Base-by-base conservation (phyloP, 2,888 invertebrate genomes). In the Callimorpha dominula region DNA sequence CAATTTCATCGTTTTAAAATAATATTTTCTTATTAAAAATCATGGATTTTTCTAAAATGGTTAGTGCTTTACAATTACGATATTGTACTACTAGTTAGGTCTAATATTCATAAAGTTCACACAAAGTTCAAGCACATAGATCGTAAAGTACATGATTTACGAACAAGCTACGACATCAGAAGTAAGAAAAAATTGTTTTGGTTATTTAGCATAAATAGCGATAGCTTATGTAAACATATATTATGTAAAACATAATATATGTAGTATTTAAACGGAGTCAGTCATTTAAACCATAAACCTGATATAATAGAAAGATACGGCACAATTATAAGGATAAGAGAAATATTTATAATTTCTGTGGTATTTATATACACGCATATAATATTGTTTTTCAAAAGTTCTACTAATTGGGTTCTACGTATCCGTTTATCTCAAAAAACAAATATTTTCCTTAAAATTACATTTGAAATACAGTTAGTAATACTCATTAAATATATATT, bases 401-500 rank as follows among this genome's bases (percentile, higher is more conserved):
- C 62, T 14, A 72, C 68, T 72, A 72, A 72, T 72, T 72, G 54
- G 42, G 46, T 46, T 57, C 15, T 20, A 46, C 49, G 42, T 67
- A 72, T 52, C 17, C 50, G 6, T 62, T 60, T 71, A 67, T 67
- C 62, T 67, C 67, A 66, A 71, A 72, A 72, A 68, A 71, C 52
- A 72, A 63, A 54, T 74, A 50, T 79, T 75, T 60, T 83, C 79
- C 79, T 82, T 40, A 20, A 74, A 83, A 75, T 74, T 65, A 70
- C 65, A 71, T 73, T 57, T 64, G 42, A 71, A 81, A 71, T 65
- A 70, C 70, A 31, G 40, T 54, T 62, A 69, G 73, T 50, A 75
- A 79, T 14, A 75, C 62, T 81, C 66, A 81, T 83, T 83, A 83
- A 80, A 77, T 46, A 78, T 31, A 31, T 82, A 84, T 78, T 83